Conservation (phyloP, 2,113 vertebrate genomes). For the Meriones unguiculatus region DNA sequence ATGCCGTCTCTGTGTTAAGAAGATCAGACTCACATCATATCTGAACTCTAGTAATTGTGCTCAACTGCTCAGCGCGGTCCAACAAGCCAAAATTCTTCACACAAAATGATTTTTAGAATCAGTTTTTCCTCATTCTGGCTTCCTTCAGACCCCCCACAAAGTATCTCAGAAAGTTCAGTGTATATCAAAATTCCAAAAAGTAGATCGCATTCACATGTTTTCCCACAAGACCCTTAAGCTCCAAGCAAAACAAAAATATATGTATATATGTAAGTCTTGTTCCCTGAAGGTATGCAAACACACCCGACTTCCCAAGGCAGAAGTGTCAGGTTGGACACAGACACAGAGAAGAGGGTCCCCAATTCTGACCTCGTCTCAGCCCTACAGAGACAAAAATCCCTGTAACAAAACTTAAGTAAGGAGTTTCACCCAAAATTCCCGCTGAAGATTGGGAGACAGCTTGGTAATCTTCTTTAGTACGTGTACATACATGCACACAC, state of each 20-base stretch:
- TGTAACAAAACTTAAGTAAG: background rate
- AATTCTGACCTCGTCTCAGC: background rate
- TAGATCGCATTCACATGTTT: background rate
- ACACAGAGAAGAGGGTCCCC: background rate
- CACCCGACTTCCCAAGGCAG: background rate
- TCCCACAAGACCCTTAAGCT: background rate
- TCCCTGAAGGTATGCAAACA: background rate
- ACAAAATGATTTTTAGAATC: background rate
- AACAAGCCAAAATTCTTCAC: slow-evolving; percentile 31
- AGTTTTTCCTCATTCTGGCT: slow-evolving; percentile 22
- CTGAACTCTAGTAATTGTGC: background rate
- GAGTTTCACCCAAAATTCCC: background rate
- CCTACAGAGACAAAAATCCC: background rate
- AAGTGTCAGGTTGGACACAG: background rate
- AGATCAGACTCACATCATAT: background rate
- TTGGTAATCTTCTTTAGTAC: background rate
- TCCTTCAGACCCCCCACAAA: background rate
- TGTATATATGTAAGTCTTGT: background rate
- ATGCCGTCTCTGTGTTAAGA: background rate
- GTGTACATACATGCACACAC: background rate
- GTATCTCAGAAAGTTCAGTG: slow-evolving; percentile 23
- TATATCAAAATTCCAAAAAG: slow-evolving; percentile 22
- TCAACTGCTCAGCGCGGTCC: background rate
- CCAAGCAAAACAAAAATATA: slow-evolving; percentile 19
- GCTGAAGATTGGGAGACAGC: background rate